Evolutionary conservation across 2,888 invertebrate species (phyloP).

Genomic region (Philereme vetulata): DNA sequence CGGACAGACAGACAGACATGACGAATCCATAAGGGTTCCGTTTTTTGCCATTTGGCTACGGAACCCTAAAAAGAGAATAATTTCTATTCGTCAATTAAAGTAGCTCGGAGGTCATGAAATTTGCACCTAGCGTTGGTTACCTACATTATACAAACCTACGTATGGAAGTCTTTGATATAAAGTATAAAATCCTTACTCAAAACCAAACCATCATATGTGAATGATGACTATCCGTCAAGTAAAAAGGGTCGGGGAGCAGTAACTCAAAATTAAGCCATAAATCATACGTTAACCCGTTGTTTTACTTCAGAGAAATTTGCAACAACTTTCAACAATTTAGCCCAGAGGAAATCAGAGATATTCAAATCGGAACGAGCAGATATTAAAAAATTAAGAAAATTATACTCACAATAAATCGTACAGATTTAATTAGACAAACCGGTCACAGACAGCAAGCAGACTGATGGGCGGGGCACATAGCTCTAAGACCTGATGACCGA

Average conservation of each 20-base stretch:
- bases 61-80: no score
- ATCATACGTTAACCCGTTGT: constrained; percentile 27
- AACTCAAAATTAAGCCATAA: constrained; percentile 26
- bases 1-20: no score
- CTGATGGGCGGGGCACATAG: not conserved
- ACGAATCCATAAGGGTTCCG: no score
- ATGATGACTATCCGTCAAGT: constrained; percentile 19
- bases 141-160: no score
- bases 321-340: constrained; percentile 17
- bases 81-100: no score
- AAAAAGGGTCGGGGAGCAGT: constrained; percentile 23
- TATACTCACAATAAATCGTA: no score
- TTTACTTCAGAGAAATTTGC: constrained; percentile 20
- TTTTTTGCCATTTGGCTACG: no score
- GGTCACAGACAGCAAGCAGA: no score
- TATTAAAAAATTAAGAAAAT: not conserved
- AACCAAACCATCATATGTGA: constrained; percentile 23
- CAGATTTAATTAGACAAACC: no score
- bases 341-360: constrained; percentile 22
- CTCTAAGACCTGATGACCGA: not conserved
- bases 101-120: no score
- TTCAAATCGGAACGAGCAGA: not conserved
- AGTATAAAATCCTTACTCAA: constrained; percentile 9
- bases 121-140: no score
- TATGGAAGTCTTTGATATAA: not conserved